Conservation (phyloP, 2,888 invertebrate genomes). For the Acleris emargana region DNA sequence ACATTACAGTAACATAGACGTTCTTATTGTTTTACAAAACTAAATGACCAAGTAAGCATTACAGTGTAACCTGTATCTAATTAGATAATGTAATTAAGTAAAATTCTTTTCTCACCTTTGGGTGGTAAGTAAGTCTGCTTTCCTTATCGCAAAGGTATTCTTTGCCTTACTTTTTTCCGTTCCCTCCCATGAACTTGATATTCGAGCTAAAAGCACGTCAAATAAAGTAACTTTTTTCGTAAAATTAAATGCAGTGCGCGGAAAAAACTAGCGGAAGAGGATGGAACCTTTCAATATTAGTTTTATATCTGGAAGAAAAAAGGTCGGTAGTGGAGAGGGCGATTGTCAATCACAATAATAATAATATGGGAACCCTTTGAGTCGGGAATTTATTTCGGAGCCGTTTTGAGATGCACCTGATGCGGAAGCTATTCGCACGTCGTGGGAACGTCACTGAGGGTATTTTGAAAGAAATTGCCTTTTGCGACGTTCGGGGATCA, state of each 20-base stretch:
- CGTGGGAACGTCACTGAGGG: slow-evolving; percentile 67
- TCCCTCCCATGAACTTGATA: slow-evolving; percentile 38
- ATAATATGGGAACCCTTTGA: slow-evolving; percentile 76
- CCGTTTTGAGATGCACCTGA: slow-evolving; percentile 78
- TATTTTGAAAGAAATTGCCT: slow-evolving; percentile 33
- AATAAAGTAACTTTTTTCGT: slow-evolving; percentile 71
- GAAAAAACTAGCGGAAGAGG: slow-evolving; percentile 81
- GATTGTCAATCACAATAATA: slow-evolving; percentile 77
- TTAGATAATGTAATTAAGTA: slow-evolving; percentile 75
- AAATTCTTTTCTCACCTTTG: slow-evolving; percentile 69
- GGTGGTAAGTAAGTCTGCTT: slow-evolving; percentile 65
- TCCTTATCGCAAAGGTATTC: slow-evolving; percentile 58
- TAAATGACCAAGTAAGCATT: slow-evolving; percentile 73
- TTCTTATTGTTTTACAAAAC: slow-evolving; percentile 51
- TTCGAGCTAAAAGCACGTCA: slow-evolving; percentile 64
- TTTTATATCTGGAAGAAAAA: slow-evolving; percentile 81
- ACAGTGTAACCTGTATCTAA: slow-evolving; percentile 70
- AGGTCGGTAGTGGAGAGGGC: slow-evolving; percentile 72
- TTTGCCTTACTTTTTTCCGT: slow-evolving; percentile 42
- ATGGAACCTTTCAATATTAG: slow-evolving; percentile 83
- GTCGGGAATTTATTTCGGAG: slow-evolving; percentile 64
- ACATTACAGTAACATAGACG: slow-evolving; percentile 40
- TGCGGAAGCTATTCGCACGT: slow-evolving; percentile 77
- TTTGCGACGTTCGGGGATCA: slow-evolving; percentile 20
- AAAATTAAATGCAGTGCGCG: slow-evolving; percentile 63